phyloP scores from a whole-genome alignment of 2,888 invertebrate genomes.

The Melanophora roralis region DNA sequence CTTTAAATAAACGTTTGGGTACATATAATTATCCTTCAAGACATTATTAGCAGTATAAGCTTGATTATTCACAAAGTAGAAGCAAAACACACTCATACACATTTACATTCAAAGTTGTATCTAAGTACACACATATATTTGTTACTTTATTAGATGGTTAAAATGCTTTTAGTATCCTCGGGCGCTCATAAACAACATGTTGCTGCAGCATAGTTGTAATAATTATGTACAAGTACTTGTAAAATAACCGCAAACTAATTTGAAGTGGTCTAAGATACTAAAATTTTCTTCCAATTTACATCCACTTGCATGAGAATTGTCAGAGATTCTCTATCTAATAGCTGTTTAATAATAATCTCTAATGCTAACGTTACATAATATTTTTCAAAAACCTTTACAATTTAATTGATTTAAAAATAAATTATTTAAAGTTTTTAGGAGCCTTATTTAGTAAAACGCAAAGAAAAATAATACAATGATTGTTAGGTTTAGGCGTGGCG shows the following conservation, averaged over 20 bases:
- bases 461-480: too few relatives aligned
- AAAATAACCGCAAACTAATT: constrained; percentile 60
- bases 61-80: constrained; percentile 20
- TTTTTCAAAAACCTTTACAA: too few relatives aligned
- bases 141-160: constrained; percentile 40
- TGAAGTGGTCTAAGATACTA: constrained; percentile 51
- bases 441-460: too few relatives aligned
- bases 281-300: constrained; percentile 21
- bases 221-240: constrained; percentile 44
- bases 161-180: constrained; percentile 57
- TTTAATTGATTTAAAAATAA: too few relatives aligned
- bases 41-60: constrained; percentile 53
- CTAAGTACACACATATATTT: background rate
- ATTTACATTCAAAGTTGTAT: too few relatives aligned
- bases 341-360: too few relatives aligned
- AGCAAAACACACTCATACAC: constrained; percentile 17
- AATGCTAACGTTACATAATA: too few relatives aligned
- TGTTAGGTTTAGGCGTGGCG: too few relatives aligned
- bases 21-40: constrained; percentile 65
- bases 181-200: constrained; percentile 51
- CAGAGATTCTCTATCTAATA: constrained; percentile 17
- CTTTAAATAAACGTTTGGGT: constrained; percentile 44
- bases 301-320: background rate
- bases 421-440: too few relatives aligned
- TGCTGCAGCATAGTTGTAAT: constrained; percentile 46